These are phyloP conservation scores for Imbricaverruca yamaguchii DNA, from an alignment of 2,888 invertebrate species.

Conservation along the genomic window DNA sequence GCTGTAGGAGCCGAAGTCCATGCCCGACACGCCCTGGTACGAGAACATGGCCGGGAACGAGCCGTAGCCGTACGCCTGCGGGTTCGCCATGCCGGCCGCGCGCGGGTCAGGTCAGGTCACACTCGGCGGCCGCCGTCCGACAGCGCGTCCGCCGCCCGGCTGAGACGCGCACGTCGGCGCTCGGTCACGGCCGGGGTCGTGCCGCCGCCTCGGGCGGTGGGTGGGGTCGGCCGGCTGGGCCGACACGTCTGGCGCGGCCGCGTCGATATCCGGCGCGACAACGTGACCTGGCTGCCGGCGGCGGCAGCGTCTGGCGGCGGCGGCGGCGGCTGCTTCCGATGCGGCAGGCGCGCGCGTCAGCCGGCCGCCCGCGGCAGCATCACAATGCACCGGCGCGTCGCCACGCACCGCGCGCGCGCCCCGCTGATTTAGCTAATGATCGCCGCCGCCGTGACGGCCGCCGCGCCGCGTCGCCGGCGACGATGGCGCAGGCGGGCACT, in stretches of 20 bases:
- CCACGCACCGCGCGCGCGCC: not conserved
- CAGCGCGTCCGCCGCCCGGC: too few relatives aligned
- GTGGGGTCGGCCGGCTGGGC: too few relatives aligned
- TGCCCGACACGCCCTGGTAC: slow-evolving; percentile 13
- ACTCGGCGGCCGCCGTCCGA: too few relatives aligned
- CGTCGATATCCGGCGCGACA: too few relatives aligned
- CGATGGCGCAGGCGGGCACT: not conserved
- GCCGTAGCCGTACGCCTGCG: slow-evolving; percentile 17
- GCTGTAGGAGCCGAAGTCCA: not conserved
- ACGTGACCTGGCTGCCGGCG: not conserved
- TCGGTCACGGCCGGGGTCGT: too few relatives aligned
- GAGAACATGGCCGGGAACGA: not conserved
- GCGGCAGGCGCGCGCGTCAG: not conserved
- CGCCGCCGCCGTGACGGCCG: slow-evolving; percentile 8
- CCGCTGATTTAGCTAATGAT: slow-evolving; percentile 21
- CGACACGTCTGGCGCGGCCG: too few relatives aligned
- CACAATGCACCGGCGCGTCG: not conserved
- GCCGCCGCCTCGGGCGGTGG: too few relatives aligned
- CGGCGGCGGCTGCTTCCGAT: not conserved
- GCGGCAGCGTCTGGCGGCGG: not conserved
- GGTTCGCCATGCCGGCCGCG: not conserved
- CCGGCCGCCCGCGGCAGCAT: not conserved
- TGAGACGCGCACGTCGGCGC: too few relatives aligned
- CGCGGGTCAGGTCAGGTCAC: too few relatives aligned
- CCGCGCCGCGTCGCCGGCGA: not conserved